These are phyloP conservation scores for Brachypalpus laphriformis DNA, from an alignment of 2,888 invertebrate genomes.

Conservation along the genomic window DNA sequence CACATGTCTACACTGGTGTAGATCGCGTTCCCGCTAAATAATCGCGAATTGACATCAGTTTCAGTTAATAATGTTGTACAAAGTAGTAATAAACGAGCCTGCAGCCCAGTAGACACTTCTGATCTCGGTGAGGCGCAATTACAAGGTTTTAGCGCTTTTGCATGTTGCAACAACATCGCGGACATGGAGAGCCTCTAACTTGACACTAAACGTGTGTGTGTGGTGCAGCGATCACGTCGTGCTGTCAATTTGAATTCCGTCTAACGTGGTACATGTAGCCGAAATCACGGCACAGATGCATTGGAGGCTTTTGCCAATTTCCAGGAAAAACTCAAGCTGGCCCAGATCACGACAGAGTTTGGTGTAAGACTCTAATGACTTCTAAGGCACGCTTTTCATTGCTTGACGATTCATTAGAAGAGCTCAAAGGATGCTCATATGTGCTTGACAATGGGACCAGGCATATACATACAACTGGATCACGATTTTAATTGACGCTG, in stretches of 20 bases:
- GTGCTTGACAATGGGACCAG: neutral
- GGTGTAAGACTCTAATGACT: neutral
- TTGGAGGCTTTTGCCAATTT: neutral
- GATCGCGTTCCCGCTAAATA: conserved; percentile 31
- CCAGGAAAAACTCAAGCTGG: neutral
- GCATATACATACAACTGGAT: neutral
- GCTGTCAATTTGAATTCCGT: conserved; percentile 4
- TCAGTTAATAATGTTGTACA: conserved; percentile 52
- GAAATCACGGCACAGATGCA: neutral
- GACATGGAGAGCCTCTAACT: conserved; percentile 1
- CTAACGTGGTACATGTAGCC: conserved; percentile 12
- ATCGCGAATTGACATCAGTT: conserved; percentile 55
- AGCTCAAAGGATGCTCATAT: neutral
- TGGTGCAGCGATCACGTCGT: conserved; percentile 22
- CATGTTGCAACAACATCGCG: neutral
- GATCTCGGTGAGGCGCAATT: conserved; percentile 43
- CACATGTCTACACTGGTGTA: conserved; percentile 23
- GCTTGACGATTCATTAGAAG: neutral
- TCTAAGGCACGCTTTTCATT: neutral
- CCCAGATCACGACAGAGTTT: conserved; percentile 1
- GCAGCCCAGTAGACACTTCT: conserved; percentile 41
- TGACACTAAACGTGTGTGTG: conserved; percentile 34
- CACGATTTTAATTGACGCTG: neutral
- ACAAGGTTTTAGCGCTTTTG: conserved; percentile 36
- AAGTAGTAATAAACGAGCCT: conserved; percentile 32